These are phyloP conservation scores for Ichneumon xanthorius DNA, from an alignment of 2,888 invertebrate genomes.

Conservation along the genomic window DNA sequence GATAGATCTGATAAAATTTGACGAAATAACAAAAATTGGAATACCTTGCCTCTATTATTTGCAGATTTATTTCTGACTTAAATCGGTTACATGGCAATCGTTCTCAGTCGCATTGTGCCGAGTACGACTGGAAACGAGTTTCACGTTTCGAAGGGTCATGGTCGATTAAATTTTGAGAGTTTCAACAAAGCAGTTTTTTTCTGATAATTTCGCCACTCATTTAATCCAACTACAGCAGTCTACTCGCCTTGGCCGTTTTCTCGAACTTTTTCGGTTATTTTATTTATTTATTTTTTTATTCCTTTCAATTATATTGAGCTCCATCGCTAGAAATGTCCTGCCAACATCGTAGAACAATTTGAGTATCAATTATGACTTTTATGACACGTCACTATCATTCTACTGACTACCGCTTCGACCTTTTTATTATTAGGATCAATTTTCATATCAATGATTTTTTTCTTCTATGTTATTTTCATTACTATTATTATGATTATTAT, in stretches of 20 bases:
- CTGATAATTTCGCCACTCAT: background rate
- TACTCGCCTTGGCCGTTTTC: background rate
- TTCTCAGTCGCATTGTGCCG: background rate
- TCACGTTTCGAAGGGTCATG: background rate
- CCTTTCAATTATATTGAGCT: constrained; percentile 33
- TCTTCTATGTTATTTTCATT: background rate
- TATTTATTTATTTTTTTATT: background rate
- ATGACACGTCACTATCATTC: constrained; percentile 49
- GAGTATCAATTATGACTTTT: constrained; percentile 49
- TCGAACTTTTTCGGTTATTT: background rate
- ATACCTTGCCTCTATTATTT: background rate
- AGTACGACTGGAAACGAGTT: background rate
- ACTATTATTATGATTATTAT: too few species aligned
- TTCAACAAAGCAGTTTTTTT: background rate
- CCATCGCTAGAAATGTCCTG: constrained; percentile 53
- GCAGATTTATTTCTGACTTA: background rate
- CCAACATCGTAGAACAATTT: constrained; percentile 55
- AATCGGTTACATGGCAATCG: background rate
- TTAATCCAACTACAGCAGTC: background rate
- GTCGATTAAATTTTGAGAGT: background rate
- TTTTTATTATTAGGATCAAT: constrained; percentile 41
- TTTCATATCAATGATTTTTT: constrained; percentile 12
- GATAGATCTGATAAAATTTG: background rate
- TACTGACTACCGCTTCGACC: constrained; percentile 48
- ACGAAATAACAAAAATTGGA: background rate